Evolutionary conservation across 2,797 vertebrate species (phyloP).

Genomic region (Xerus rutilus): DNA sequence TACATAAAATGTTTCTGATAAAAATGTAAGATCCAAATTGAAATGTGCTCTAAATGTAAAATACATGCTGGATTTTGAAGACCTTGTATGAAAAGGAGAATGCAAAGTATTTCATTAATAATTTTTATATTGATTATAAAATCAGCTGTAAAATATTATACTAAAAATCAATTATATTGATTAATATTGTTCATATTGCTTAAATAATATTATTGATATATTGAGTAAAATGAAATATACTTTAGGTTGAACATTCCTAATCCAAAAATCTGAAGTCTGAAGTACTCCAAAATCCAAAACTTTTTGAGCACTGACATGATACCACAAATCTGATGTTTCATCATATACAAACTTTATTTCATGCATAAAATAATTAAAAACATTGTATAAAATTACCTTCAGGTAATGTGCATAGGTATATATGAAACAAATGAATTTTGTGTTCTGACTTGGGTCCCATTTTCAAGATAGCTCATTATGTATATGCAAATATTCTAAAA

Average conservation of each 20-base stretch:
- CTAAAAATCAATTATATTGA: too few relatives aligned
- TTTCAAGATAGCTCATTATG: background rate
- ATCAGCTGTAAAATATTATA: too few relatives aligned
- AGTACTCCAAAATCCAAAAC: background rate
- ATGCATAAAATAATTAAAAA: background rate
- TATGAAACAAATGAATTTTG: background rate
- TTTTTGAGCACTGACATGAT: background rate
- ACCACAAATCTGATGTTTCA: background rate
- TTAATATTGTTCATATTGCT: too few relatives aligned
- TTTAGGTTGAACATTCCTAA: background rate
- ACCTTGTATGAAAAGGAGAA: background rate
- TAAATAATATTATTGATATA: background rate
- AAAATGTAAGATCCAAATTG: background rate
- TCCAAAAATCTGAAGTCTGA: background rate
- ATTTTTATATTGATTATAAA: background rate
- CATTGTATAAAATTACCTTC: background rate
- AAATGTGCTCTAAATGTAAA: background rate
- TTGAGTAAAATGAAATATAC: background rate
- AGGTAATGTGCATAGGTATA: background rate
- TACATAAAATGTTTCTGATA: background rate
- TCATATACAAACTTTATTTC: background rate
- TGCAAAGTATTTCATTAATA: background rate
- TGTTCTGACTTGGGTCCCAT: background rate
- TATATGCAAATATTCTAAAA: background rate
- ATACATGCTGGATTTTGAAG: background rate